Evolutionary conservation across 2,888 invertebrate species (phyloP).

Genomic region (Andrena marginata): DNA sequence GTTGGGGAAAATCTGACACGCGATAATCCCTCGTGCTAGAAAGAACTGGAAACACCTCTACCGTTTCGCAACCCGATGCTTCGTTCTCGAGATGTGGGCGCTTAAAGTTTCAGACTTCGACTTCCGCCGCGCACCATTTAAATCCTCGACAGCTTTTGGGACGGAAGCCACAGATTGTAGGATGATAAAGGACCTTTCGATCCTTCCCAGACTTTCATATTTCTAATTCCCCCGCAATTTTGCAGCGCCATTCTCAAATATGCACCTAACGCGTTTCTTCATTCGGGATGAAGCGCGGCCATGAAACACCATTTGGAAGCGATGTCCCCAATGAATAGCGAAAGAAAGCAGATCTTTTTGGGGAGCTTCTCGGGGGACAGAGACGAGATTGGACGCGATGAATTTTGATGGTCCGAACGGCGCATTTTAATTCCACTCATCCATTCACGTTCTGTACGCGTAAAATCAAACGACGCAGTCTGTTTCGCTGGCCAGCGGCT

Average conservation of each 20-base stretch:
- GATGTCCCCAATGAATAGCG: too few relatives aligned
- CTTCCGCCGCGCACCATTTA: neutral
- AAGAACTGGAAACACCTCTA: neutral
- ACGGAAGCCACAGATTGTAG: neutral
- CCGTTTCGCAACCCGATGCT: neutral
- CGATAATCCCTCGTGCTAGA: neutral
- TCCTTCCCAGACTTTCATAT: too few relatives aligned
- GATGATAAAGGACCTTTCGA: neutral
- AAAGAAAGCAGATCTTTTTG: too few relatives aligned
- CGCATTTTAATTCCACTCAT: slow-evolving; percentile 1
- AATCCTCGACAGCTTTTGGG: neutral
- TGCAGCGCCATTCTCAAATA: neutral
- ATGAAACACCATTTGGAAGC: too few relatives aligned
- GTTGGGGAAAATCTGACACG: neutral
- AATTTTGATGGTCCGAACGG: neutral
- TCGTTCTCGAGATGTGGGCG: neutral
- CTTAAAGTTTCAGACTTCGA: neutral
- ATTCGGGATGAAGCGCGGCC: neutral
- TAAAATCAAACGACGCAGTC: slow-evolving; percentile 10
- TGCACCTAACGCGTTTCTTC: neutral
- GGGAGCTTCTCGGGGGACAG: too few relatives aligned
- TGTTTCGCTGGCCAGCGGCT: neutral
- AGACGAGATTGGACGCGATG: too few relatives aligned
- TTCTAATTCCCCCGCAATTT: too few relatives aligned
- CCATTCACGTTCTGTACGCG: neutral